Conservation (phyloP, 2,888 invertebrate genomes). For the Hypercompe scribonia region DNA sequence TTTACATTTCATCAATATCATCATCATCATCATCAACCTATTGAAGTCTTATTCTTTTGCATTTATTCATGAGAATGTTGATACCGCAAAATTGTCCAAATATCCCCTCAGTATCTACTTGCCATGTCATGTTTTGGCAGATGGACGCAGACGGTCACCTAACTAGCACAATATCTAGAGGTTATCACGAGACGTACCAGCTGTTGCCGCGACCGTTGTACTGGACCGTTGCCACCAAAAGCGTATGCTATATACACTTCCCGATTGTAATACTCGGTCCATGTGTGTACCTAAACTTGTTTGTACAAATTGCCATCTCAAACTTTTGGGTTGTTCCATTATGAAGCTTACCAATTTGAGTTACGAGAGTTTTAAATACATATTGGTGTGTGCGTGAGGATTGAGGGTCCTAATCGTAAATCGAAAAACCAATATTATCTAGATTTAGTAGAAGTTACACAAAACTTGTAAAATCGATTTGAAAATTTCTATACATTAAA, state of each 20-base stretch:
- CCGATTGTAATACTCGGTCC: constrained; percentile 30
- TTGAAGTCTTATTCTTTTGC: too few relatives aligned
- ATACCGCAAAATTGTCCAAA: background rate
- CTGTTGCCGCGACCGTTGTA: constrained; percentile 64
- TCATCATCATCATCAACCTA: too few relatives aligned
- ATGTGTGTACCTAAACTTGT: constrained; percentile 8
- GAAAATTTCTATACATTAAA: too few relatives aligned
- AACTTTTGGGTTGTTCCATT: background rate
- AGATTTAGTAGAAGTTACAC: too few relatives aligned
- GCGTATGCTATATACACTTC: constrained; percentile 36
- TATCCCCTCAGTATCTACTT: constrained; percentile 14
- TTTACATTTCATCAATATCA: too few relatives aligned
- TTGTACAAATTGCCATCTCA: background rate
- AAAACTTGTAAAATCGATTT: too few relatives aligned
- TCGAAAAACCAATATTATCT: too few relatives aligned
- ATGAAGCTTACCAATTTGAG: background rate
- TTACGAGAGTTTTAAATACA: too few relatives aligned
- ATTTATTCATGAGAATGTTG: background rate
- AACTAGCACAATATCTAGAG: constrained; percentile 70
- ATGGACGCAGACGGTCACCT: constrained; percentile 45
- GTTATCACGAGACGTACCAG: constrained; percentile 67
- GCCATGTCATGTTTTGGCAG: background rate
- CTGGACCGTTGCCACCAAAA: constrained; percentile 68
- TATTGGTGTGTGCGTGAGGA: too few relatives aligned
- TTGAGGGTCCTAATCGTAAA: too few relatives aligned